phyloP scores from a whole-genome alignment of 2,888 invertebrate genomes.

The Beris chalybata region DNA sequence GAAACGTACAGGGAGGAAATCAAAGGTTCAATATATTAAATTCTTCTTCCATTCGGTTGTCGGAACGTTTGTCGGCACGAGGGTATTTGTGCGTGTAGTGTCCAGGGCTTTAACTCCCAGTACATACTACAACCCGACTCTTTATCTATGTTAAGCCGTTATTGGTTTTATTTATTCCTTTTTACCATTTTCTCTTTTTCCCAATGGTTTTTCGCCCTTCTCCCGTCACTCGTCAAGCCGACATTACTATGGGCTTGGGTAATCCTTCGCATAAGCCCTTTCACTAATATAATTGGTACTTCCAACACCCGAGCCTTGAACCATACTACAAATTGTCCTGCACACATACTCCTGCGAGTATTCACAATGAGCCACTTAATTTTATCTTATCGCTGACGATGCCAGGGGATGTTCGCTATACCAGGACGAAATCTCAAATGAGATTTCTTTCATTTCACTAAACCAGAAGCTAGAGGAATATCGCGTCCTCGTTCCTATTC shows the following conservation, averaged over 20 bases:
- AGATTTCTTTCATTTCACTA: slow-evolving; percentile 30
- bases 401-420: neutral
- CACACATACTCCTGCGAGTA: slow-evolving; percentile 2
- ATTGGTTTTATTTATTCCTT: slow-evolving; percentile 31
- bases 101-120: neutral
- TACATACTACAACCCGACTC: slow-evolving; percentile 7
- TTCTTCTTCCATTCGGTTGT: slow-evolving; percentile 9
- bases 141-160: slow-evolving; percentile 32
- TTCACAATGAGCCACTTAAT: slow-evolving; percentile 29
- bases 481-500: too few species aligned
- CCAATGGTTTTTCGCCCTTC: slow-evolving; percentile 14
- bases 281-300: slow-evolving; percentile 32
- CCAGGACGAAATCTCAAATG: slow-evolving; percentile 25
- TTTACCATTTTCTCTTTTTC: slow-evolving; percentile 17
- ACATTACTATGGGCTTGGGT: neutral
- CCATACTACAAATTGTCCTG: neutral
- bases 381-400: slow-evolving; percentile 16
- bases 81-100: neutral
- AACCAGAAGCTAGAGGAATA: neutral
- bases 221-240: slow-evolving; percentile 7
- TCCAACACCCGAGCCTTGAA: slow-evolving; percentile 21
- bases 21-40: slow-evolving; percentile 26
- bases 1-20: too few species aligned
- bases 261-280: slow-evolving; percentile 30
- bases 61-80: slow-evolving; percentile 18